phyloP scores from a whole-genome alignment of 2,888 invertebrate genomes.

The Lepidocyrtoides sp. region DNA sequence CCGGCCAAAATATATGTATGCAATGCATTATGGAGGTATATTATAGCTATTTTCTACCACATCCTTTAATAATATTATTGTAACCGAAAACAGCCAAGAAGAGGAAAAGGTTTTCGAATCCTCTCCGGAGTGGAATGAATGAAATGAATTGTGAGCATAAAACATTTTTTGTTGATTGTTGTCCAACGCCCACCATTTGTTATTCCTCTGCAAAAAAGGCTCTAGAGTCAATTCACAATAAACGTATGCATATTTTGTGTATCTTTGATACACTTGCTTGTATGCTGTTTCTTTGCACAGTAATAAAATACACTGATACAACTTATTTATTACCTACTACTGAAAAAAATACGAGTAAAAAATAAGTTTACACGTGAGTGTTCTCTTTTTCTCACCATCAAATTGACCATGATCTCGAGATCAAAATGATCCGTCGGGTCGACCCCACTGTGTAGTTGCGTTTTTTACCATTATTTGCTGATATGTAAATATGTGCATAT shows the following conservation, averaged over 20 bases:
- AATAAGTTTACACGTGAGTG: constrained; percentile 53
- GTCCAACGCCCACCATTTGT: constrained; percentile 76
- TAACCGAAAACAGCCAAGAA: neutral
- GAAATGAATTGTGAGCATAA: constrained; percentile 24
- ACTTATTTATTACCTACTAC: constrained; percentile 54
- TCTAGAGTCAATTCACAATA: constrained; percentile 6
- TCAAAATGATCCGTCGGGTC: neutral
- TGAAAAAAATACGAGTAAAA: constrained; percentile 59
- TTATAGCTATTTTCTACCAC: neutral
- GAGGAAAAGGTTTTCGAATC: neutral
- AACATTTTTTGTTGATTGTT: constrained; percentile 72
- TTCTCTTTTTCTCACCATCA: constrained; percentile 20
- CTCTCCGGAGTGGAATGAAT: constrained; percentile 21
- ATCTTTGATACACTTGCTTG: too few species aligned
- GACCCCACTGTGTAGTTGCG: constrained; percentile 5
- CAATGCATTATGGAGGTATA: neutral
- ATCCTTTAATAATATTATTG: neutral
- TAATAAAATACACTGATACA: constrained; percentile 43
- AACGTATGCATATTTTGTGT: constrained; percentile 15
- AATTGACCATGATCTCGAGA: neutral
- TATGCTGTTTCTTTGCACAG: constrained; percentile 25
- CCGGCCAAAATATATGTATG: neutral
- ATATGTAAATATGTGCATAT: constrained; percentile 28
- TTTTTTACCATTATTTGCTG: constrained; percentile 37
- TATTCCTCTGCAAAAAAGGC: constrained; percentile 62